These are phyloP conservation scores for Phycodurus eques DNA, from an alignment of 2,113 vertebrate species.

Conservation along the genomic window DNA sequence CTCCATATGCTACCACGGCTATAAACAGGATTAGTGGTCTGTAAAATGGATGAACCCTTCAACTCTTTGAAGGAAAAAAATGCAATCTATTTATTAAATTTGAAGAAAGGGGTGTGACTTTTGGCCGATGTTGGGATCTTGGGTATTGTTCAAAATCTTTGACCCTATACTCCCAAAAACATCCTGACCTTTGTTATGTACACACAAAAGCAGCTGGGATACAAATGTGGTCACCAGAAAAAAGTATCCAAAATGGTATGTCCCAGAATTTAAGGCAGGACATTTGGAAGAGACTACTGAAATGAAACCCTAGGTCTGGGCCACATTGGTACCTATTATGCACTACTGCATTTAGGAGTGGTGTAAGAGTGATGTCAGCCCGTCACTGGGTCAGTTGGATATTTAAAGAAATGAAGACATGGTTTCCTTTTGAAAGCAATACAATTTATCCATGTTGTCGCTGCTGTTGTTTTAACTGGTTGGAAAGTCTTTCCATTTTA, in stretches of 20 bases:
- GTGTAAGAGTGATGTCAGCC: not conserved
- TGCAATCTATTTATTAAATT: no score
- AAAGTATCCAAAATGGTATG: not conserved
- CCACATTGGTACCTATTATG: not conserved
- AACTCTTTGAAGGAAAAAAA: not conserved
- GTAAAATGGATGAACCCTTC: not conserved
- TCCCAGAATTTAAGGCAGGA: not conserved
- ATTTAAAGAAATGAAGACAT: constrained; percentile 44
- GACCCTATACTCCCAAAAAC: not conserved
- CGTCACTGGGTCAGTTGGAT: not conserved
- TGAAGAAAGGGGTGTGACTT: not conserved
- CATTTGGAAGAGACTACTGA: not conserved
- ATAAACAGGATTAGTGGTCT: not conserved
- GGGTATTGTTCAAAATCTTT: not conserved
- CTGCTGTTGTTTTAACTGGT: not conserved
- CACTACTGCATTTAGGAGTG: not conserved
- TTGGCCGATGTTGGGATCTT: not conserved
- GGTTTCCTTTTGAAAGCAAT: constrained; percentile 31
- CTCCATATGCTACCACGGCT: not conserved
- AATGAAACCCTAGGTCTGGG: not conserved
- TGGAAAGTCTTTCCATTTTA: constrained; percentile 23
- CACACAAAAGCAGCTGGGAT: not conserved
- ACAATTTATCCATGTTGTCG: constrained; percentile 21
- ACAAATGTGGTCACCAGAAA: not conserved
- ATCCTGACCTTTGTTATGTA: not conserved